Percentiles rank a stretch among this genome's conserved stretches.
Conservation (phyloP, 1,140 invertebrate species). For the Saccostrea echinata region DNA sequence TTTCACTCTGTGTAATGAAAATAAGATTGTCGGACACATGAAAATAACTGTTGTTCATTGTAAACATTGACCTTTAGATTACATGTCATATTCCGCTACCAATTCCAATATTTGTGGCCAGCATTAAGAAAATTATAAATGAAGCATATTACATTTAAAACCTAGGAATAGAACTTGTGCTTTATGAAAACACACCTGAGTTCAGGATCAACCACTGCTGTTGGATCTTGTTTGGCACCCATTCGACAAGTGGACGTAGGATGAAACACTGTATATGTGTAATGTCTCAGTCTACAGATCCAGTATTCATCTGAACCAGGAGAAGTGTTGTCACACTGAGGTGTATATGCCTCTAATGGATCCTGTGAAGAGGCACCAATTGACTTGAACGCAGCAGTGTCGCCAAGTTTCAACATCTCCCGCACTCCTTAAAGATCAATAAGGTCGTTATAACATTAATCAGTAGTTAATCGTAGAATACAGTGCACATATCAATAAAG, state of each 20-base stretch:
- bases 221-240: constrained; percentile 91
- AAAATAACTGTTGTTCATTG: too few species aligned
- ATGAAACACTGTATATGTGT: constrained; percentile 87
- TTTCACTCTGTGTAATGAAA: background rate
- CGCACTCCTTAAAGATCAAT: constrained; percentile 16
- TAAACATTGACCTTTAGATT: too few species aligned
- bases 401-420: background rate
- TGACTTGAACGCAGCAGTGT: constrained; percentile 35
- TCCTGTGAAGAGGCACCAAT: constrained; percentile 28
- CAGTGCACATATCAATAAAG: too few species aligned
- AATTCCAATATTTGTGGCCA: too few species aligned
- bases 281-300: constrained; percentile 72
- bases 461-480: too few species aligned
- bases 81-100: too few species aligned
- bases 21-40: background rate
- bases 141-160: too few species aligned
- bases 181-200: constrained; percentile 72
- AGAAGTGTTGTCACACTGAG: constrained; percentile 34
- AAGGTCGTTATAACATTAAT: background rate
- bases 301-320: constrained; percentile 72
- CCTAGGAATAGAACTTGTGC: too few species aligned
- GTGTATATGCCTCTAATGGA: background rate
- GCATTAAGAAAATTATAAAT: too few species aligned
- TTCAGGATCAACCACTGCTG: constrained; percentile 92
- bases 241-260: constrained; percentile 95